These are phyloP conservation scores for Nesogale talazaci DNA, from an alignment of 2,113 vertebrate genomes.

Conservation along the genomic window DNA sequence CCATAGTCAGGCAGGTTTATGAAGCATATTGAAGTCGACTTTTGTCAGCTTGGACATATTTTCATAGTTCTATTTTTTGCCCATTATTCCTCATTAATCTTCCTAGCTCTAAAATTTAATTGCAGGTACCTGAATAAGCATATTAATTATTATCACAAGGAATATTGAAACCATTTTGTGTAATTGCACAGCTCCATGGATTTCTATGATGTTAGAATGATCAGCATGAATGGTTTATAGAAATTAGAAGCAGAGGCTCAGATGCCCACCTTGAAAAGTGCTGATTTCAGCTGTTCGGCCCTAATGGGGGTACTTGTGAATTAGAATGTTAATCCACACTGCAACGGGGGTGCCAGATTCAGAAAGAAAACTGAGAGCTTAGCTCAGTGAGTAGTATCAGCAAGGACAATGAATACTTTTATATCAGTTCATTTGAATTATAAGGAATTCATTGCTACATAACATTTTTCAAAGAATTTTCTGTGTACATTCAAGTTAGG, in stretches of 20 bases:
- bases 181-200: conserved; percentile 36
- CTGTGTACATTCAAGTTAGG: not conserved
- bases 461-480: not conserved
- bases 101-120: conserved; percentile 48
- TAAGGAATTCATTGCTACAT: conserved; percentile 13
- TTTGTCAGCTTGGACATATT: conserved; percentile 65
- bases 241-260: not conserved
- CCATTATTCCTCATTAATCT: conserved; percentile 60
- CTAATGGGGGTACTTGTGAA: conserved; percentile 2
- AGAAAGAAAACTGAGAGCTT: conserved; percentile 49
- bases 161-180: conserved; percentile 32
- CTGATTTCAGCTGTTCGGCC: conserved; percentile 58
- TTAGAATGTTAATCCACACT: not conserved
- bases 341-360: conserved; percentile 29
- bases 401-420: not conserved
- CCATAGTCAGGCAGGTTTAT: conserved; percentile 71
- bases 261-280: conserved; percentile 45
- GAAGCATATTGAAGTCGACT: conserved; percentile 59
- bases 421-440: conserved; percentile 50
- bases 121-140: conserved; percentile 62
- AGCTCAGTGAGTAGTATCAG: conserved; percentile 62
- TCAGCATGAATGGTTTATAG: not conserved
- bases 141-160: conserved; percentile 52
- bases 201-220: conserved; percentile 9
- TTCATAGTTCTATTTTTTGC: conserved; percentile 73